Evolutionary conservation across 2,797 vertebrate genomes (phyloP).

Genomic region (Vultur gryphus): DNA sequence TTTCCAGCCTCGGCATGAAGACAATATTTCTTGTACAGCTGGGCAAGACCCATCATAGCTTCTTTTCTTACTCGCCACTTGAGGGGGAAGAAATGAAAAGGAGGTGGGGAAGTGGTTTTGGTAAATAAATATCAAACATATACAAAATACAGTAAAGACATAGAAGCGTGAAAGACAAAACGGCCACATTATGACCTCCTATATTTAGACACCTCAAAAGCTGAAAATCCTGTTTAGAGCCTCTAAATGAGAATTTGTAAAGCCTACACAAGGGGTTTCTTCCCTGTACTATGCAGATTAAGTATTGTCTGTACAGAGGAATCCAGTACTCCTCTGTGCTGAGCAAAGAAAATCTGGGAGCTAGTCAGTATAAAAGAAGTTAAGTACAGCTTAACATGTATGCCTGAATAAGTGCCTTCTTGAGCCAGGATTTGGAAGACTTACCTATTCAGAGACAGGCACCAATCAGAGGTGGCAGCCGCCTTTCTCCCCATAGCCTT

Average conservation of each 20-base stretch:
- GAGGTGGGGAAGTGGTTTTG: background rate
- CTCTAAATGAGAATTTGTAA: background rate
- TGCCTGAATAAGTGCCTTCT: background rate
- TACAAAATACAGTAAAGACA: background rate
- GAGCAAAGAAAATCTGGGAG: background rate
- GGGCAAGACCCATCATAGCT: constrained; percentile 98
- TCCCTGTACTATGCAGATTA: background rate
- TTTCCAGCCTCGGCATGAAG: constrained; percentile 98
- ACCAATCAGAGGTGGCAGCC: background rate
- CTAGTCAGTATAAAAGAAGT: background rate
- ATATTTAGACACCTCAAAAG: background rate
- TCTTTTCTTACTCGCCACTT: constrained; percentile 98
- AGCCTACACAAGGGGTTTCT: background rate
- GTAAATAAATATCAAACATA: background rate
- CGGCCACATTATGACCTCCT: background rate
- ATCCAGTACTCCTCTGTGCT: background rate
- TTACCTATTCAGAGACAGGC: background rate
- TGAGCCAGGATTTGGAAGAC: background rate
- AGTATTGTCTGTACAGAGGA: background rate
- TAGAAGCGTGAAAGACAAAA: background rate
- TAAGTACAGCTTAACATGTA: background rate
- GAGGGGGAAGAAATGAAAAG: constrained; percentile 27
- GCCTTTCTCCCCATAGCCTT: background rate
- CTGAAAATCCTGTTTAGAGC: background rate
- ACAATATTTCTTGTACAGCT: constrained; percentile 97